Conservation (phyloP, 1,140 invertebrate genomes). For the Drosophila arawakana region DNA sequence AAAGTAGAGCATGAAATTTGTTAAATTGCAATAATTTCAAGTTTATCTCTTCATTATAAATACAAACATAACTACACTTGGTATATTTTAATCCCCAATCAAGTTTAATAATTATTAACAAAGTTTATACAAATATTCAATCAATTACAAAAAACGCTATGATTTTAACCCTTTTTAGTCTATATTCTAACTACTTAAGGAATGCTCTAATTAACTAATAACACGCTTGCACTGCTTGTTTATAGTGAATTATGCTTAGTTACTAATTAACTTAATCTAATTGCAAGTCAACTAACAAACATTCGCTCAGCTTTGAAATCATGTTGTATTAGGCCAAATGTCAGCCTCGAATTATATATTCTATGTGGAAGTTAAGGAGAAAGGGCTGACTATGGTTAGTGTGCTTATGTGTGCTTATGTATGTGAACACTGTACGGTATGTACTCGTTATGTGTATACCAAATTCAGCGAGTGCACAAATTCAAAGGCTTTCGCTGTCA, state of each 20-base stretch:
- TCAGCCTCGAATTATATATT: slow-evolving; percentile 30
- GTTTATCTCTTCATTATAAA: too few relatives aligned
- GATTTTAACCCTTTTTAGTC: not conserved
- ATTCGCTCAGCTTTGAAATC: slow-evolving; percentile 16
- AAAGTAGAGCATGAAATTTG: too few relatives aligned
- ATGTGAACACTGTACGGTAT: slow-evolving; percentile 10
- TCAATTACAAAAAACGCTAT: too few relatives aligned
- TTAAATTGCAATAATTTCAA: too few relatives aligned
- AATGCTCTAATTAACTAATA: slow-evolving; percentile 15
- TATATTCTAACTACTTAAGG: not conserved
- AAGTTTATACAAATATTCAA: too few relatives aligned
- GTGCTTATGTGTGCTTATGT: slow-evolving; percentile 6
- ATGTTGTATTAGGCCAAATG: slow-evolving; percentile 35
- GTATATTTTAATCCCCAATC: too few relatives aligned
- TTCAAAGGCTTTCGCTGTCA: slow-evolving; percentile 68
- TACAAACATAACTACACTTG: too few relatives aligned
- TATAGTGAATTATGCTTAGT: slow-evolving; percentile 49
- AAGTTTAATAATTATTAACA: too few relatives aligned
- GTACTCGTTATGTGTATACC: slow-evolving; percentile 17
- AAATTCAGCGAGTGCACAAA: slow-evolving; percentile 66
- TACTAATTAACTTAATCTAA: slow-evolving; percentile 72
- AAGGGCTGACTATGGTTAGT: not conserved
- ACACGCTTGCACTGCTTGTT: slow-evolving; percentile 14
- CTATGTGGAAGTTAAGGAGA: slow-evolving; percentile 33
- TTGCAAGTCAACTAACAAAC: slow-evolving; percentile 52